These are phyloP conservation scores for Pseudochirops corinnae DNA, from an alignment of 2,797 vertebrate species.

Conservation along the genomic window DNA sequence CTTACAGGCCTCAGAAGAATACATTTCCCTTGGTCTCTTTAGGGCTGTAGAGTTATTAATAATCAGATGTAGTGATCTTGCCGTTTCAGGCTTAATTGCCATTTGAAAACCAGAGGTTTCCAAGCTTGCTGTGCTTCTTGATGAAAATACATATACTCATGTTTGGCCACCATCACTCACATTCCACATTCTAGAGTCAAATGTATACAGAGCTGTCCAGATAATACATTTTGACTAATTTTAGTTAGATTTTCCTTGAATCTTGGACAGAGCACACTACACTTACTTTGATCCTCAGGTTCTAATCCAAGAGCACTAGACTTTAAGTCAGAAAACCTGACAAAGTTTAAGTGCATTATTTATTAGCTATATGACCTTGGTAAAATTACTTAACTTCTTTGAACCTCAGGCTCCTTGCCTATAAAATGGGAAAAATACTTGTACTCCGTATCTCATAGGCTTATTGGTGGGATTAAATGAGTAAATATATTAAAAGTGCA, in stretches of 20 bases:
- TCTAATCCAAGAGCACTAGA: constrained; percentile 25
- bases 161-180: constrained; percentile 27
- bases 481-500: neutral
- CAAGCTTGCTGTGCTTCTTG: constrained; percentile 8
- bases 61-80: neutral
- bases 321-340: neutral
- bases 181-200: constrained; percentile 15
- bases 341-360: neutral
- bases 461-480: neutral
- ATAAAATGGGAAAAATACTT: neutral
- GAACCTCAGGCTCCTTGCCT: neutral
- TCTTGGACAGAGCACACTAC: neutral
- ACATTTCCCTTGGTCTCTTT: neutral
- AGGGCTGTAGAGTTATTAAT: constrained; percentile 20
- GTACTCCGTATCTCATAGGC: neutral
- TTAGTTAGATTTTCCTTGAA: neutral
- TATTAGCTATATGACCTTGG: neutral
- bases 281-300: constrained; percentile 49
- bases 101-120: constrained; percentile 18
- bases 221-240: constrained; percentile 31
- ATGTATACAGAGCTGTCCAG: constrained; percentile 29
- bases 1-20: neutral
- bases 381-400: neutral
- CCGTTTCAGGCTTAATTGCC: neutral
- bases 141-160: constrained; percentile 21